Evolutionary conservation across 2,888 invertebrate genomes (phyloP).

Genomic region (Nephrotoma guestfalica): DNA sequence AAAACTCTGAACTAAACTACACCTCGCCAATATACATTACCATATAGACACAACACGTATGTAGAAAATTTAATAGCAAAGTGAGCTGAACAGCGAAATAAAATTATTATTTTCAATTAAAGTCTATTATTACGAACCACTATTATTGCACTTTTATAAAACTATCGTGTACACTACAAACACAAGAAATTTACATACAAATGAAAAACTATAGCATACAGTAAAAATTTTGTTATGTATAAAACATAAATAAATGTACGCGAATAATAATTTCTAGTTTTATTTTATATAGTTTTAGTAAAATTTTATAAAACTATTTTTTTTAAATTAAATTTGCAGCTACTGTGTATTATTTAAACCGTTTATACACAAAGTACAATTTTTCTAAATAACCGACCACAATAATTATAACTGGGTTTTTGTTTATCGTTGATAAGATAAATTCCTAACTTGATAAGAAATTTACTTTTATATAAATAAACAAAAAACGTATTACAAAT

Average conservation of each 20-base stretch:
- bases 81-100: not conserved
- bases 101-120: not conserved
- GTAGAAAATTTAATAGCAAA: not conserved
- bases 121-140: not conserved
- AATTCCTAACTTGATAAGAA: not conserved
- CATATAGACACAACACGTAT: not conserved
- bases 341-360: not conserved
- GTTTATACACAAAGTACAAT: not conserved
- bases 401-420: not conserved
- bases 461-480: not conserved
- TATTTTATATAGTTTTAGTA: not conserved
- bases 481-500: not conserved
- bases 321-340: not conserved
- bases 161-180: not conserved
- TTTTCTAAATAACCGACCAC: not conserved
- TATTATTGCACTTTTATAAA: not conserved
- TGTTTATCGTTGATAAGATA: not conserved
- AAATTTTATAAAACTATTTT: not conserved
- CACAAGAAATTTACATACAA: not conserved
- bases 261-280: not conserved
- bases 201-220: not conserved
- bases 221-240: not conserved
- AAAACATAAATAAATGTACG: not conserved
- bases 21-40: not conserved
- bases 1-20: not conserved